Evolutionary conservation across 2,113 vertebrate species (phyloP).

Genomic region (Eonycteris spelaea): DNA sequence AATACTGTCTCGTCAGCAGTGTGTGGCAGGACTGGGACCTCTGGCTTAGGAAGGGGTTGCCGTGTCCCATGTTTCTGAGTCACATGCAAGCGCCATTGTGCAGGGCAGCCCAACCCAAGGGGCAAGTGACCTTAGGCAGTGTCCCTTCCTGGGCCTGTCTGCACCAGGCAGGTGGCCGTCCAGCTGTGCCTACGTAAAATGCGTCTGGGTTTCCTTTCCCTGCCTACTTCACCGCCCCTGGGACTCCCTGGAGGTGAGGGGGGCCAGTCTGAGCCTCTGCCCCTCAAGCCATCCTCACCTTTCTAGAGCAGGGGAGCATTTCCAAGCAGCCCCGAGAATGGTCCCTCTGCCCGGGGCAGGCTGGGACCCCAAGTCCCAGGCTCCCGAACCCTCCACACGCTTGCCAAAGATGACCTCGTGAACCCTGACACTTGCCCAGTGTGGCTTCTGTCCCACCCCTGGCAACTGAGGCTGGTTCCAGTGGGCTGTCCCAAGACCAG

Average conservation of each 20-base stretch:
- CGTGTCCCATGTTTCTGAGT: background rate
- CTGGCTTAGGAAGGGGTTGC: background rate
- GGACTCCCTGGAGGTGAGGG: background rate
- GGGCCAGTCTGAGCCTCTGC: background rate
- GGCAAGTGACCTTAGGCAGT: background rate
- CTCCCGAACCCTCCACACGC: background rate
- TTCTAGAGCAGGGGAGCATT: background rate
- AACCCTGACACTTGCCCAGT: background rate
- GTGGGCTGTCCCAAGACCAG: background rate
- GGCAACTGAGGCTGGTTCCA: background rate
- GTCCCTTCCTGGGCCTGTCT: background rate
- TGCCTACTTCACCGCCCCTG: too few relatives aligned
- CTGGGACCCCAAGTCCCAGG: background rate
- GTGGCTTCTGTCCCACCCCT: background rate
- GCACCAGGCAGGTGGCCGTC: background rate
- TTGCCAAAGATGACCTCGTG: background rate
- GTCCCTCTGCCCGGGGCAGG: background rate
- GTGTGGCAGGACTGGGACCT: background rate
- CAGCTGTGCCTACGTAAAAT: too few relatives aligned
- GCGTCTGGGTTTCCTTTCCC: background rate
- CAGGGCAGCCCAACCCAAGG: too few relatives aligned
- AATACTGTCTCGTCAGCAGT: background rate
- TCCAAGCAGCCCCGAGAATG: background rate
- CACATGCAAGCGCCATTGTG: accelerated
- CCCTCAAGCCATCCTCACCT: too few relatives aligned